Evolutionary conservation across 92 coral and sea anemone genomes (phyloP).

Genomic region (Epizoanthus ramosus): DNA sequence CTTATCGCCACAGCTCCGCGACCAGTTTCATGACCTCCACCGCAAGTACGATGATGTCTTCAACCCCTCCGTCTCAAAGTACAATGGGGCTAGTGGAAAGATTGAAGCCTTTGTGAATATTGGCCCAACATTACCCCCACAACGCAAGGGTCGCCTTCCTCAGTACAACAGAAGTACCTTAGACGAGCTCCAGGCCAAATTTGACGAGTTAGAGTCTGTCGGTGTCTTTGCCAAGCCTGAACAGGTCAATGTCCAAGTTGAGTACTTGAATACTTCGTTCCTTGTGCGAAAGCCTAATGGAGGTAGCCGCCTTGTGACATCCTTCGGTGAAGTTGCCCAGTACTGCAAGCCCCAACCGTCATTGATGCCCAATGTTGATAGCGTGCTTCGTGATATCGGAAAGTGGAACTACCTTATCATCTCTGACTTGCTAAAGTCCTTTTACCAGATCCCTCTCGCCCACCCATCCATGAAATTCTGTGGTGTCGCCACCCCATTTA

Average conservation of each 20-base stretch:
- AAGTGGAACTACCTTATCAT: constrained; percentile 31
- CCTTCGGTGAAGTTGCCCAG: constrained; percentile 52
- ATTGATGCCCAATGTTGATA: constrained; percentile 47
- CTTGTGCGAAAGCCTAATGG: constrained; percentile 53
- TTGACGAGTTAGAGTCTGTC: constrained; percentile 43
- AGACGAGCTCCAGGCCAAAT: constrained; percentile 40
- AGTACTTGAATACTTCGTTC: constrained; percentile 39
- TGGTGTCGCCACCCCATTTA: constrained; percentile 35
- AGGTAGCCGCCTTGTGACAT: constrained; percentile 35
- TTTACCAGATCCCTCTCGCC: constrained; percentile 58
- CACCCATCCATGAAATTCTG: constrained; percentile 32
- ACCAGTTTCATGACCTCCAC: constrained; percentile 43
- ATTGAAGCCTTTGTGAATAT: constrained; percentile 53
- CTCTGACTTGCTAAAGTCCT: constrained; percentile 55
- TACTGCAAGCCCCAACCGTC: constrained; percentile 34
- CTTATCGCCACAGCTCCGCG: no score
- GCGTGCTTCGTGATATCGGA: constrained; percentile 33
- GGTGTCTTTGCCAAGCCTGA: constrained; percentile 55
- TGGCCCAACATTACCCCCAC: constrained; percentile 55
- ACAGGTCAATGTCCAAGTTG: constrained; percentile 50
- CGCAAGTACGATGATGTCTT: constrained; percentile 51
- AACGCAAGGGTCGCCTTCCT: constrained; percentile 50
- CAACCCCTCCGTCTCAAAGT: constrained; percentile 57
- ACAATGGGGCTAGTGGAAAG: constrained; percentile 59
- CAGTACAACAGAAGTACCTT: constrained; percentile 49